A percentile compares a stretch with the other conserved stretches of the same genome.
phyloP scores from a whole-genome alignment of 2,888 invertebrate genomes.

The Eristalis tenax region DNA sequence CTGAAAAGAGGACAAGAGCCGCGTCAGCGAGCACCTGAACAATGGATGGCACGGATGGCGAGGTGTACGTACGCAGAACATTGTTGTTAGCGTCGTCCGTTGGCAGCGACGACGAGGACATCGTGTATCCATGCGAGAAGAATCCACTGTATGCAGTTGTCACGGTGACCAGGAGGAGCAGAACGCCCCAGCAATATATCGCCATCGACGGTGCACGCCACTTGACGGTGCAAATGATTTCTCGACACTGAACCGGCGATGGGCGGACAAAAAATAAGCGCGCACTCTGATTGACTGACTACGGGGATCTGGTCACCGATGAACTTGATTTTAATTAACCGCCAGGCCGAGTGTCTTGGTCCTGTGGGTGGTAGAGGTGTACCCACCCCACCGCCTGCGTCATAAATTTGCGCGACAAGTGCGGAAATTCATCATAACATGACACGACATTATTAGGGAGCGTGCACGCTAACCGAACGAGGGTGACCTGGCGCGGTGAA shows the following conservation, averaged over 20 bases:
- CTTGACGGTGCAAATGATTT: conserved; percentile 57
- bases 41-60: neutral
- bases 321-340: conserved; percentile 54
- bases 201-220: conserved; percentile 43
- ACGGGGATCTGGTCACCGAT: conserved; percentile 15
- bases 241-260: conserved; percentile 51
- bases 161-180: conserved; percentile 39
- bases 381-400: neutral
- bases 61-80: conserved; percentile 49
- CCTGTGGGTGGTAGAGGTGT: neutral
- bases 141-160: conserved; percentile 43
- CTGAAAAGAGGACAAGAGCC: conserved; percentile 66
- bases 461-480: conserved; percentile 23
- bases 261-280: conserved; percentile 30
- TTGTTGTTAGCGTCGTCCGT: conserved; percentile 58
- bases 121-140: conserved; percentile 56
- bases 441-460: conserved; percentile 54
- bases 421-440: conserved; percentile 65
- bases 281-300: conserved; percentile 13
- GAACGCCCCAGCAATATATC: conserved; percentile 39
- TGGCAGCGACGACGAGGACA: conserved; percentile 47
- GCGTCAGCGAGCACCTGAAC: neutral
- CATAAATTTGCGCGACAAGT: conserved; percentile 57
- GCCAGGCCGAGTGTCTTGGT: neutral
- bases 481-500: neutral